phyloP scores from a whole-genome alignment of 1,140 invertebrate species.

The Chelonus insularis region DNA sequence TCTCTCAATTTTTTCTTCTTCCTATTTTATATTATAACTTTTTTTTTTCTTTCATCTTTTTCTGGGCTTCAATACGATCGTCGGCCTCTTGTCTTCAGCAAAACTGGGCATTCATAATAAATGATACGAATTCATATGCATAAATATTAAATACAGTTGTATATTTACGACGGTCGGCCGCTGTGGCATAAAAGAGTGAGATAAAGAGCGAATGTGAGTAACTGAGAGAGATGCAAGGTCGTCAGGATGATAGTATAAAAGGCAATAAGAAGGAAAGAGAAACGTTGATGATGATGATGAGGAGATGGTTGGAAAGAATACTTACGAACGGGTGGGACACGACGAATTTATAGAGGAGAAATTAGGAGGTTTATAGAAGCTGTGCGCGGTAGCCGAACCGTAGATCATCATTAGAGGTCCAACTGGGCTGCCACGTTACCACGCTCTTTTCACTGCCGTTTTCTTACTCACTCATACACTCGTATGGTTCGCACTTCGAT shows the following conservation, averaged over 20 bases:
- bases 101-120: slow-evolving; percentile 26
- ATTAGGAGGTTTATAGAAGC: slow-evolving; percentile 41
- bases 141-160: slow-evolving; percentile 46
- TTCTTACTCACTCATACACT: slow-evolving; percentile 11
- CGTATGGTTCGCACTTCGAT: too few species aligned
- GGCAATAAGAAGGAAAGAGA: slow-evolving; percentile 8
- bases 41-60: slow-evolving; percentile 1
- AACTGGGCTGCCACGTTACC: slow-evolving; percentile 29
- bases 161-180: slow-evolving; percentile 37
- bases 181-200: neutral
- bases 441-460: neutral
- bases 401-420: slow-evolving; percentile 40
- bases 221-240: slow-evolving; percentile 36
- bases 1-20: neutral
- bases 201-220: slow-evolving; percentile 23
- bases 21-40: neutral
- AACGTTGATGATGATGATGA: slow-evolving; percentile 15
- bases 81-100: slow-evolving; percentile 5
- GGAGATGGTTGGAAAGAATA: slow-evolving; percentile 7
- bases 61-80: neutral
- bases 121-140: slow-evolving; percentile 47
- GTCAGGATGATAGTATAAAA: slow-evolving; percentile 29
- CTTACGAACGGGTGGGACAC: slow-evolving; percentile 26
- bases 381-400: slow-evolving; percentile 38
- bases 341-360: slow-evolving; percentile 39